phyloP scores from a whole-genome alignment of 1,140 invertebrate species.

The Portunus trituberculatus region DNA sequence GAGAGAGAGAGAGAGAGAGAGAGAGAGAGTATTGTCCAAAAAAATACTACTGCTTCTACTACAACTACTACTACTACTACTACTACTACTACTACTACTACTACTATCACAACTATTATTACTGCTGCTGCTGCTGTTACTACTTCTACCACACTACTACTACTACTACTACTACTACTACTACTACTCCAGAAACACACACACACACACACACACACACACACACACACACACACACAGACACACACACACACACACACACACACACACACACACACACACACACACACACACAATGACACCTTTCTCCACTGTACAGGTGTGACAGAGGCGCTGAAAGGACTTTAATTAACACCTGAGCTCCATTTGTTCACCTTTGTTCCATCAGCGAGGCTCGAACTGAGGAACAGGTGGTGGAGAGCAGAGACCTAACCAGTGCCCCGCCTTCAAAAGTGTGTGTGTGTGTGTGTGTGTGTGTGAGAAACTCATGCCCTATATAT shows the following conservation, averaged over 20 bases:
- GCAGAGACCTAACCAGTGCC: not conserved
- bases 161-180: too few relatives aligned
- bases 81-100: not conserved
- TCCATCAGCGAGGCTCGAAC: not conserved
- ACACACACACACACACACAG: not conserved
- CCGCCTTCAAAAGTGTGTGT: not conserved
- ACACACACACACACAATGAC: too few relatives aligned
- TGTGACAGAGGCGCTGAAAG: not conserved
- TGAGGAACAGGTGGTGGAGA: not conserved
- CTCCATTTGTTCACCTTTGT: not conserved
- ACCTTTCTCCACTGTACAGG: not conserved
- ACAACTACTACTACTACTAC: not conserved
- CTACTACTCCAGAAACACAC: too few relatives aligned
- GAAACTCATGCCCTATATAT: not conserved
- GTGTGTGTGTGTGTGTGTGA: slow-evolving; percentile 29
- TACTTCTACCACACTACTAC: too few relatives aligned
- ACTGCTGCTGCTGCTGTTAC: not conserved
- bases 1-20: not conserved
- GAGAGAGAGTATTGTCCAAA: too few relatives aligned
- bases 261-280: too few relatives aligned
- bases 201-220: not conserved
- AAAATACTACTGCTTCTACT: too few relatives aligned
- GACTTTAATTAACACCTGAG: not conserved
- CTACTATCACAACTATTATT: too few relatives aligned
- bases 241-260: too few relatives aligned